Percentiles rank a stretch among this genome's conserved stretches.
Conservation (phyloP, 2,888 invertebrate species). For the Oxytorus armatus region DNA sequence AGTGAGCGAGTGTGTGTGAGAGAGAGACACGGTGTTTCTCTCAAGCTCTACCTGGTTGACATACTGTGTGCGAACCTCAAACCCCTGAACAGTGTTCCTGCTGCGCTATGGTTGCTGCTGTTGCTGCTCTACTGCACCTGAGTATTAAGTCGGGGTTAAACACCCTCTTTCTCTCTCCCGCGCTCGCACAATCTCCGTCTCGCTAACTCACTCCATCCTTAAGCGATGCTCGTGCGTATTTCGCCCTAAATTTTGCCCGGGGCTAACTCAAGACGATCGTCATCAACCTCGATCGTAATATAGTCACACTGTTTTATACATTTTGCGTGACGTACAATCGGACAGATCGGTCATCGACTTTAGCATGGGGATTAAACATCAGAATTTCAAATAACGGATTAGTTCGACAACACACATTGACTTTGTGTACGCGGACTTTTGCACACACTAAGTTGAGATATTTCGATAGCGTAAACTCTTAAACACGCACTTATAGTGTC, state of each 20-base stretch:
- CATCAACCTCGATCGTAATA: constrained; percentile 55
- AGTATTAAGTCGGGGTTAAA: no score
- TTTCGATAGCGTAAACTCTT: no score
- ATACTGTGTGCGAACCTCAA: constrained; percentile 48
- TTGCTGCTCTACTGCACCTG: constrained; percentile 51
- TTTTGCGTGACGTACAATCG: background rate
- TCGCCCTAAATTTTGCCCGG: constrained; percentile 50
- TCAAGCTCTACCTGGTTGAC: constrained; percentile 47
- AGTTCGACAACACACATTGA: no score
- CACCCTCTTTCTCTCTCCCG: no score
- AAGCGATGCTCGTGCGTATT: no score
- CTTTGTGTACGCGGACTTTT: no score
- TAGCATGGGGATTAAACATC: no score
- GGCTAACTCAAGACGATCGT: constrained; percentile 49
- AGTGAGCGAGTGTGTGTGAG: constrained; percentile 15
- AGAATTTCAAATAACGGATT: no score
- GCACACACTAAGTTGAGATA: no score
- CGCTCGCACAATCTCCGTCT: no score
- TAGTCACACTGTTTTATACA: constrained; percentile 38
- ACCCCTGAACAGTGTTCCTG: constrained; percentile 39
- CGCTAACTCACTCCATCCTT: no score
- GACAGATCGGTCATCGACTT: constrained; percentile 4
- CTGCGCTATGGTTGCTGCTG: constrained; percentile 33
- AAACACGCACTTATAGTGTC: no score
- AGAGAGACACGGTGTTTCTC: constrained; percentile 55